Conservation (phyloP, 2,797 vertebrate species). For the Triplophysa bombifrons region DNA sequence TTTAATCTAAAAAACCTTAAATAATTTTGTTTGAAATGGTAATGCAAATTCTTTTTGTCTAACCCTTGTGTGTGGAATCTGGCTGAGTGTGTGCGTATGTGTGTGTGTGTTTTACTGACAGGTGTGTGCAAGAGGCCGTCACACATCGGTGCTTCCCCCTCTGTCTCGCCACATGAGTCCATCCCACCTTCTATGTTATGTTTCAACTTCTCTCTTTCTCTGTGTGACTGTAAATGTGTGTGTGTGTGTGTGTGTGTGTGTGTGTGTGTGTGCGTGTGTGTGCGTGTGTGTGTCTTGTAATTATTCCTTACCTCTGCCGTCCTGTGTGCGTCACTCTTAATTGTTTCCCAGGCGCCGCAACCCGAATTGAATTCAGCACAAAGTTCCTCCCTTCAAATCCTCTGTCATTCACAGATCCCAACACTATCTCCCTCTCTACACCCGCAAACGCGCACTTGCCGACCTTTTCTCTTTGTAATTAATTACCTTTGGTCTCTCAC, state of each 20-base stretch:
- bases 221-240: neutral
- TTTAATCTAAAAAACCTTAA: neutral
- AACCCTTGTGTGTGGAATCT: neutral
- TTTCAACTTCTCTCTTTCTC: slow-evolving; percentile 27
- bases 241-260: slow-evolving; percentile 35
- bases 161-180: slow-evolving; percentile 45
- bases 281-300: slow-evolving; percentile 32
- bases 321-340: slow-evolving; percentile 50
- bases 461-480: slow-evolving; percentile 37
- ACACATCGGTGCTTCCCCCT: slow-evolving; percentile 35
- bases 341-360: slow-evolving; percentile 50
- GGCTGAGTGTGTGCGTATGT: slow-evolving; percentile 28
- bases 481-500: slow-evolving; percentile 33
- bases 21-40: neutral
- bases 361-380: slow-evolving; percentile 53
- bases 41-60: neutral
- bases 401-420: slow-evolving; percentile 46
- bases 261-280: slow-evolving; percentile 27
- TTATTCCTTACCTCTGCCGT: slow-evolving; percentile 44
- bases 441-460: slow-evolving; percentile 27
- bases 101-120: slow-evolving; percentile 30
- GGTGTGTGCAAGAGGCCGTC: slow-evolving; percentile 47
- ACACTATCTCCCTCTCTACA: slow-evolving; percentile 24
- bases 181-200: slow-evolving; percentile 39
- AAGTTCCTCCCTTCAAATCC: slow-evolving; percentile 36